These are phyloP conservation scores for Heloderma charlesbogerti DNA, from an alignment of 2,113 vertebrate genomes.

Conservation along the genomic window DNA sequence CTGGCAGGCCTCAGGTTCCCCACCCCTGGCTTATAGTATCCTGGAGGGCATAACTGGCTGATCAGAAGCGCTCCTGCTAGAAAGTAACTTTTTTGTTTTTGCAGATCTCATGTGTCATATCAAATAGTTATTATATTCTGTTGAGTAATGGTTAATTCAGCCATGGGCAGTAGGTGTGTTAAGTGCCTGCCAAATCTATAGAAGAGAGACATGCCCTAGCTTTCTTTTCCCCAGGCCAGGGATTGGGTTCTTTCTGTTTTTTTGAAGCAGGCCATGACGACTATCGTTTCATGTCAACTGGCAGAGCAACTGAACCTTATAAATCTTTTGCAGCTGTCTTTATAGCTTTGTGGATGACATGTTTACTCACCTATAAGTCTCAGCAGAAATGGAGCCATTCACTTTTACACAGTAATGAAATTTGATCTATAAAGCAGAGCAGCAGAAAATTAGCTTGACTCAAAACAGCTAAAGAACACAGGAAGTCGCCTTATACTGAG, in stretches of 20 bases:
- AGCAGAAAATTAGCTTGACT: neutral
- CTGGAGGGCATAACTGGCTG: neutral
- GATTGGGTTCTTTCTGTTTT: neutral
- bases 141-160: neutral
- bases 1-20: no score
- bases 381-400: constrained; percentile 56
- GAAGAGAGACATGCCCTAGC: neutral
- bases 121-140: neutral
- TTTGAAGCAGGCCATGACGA: neutral
- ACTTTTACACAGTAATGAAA: constrained; percentile 66
- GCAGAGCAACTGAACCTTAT: neutral
- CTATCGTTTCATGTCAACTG: neutral
- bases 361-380: constrained; percentile 64
- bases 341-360: neutral
- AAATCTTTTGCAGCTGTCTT: neutral
- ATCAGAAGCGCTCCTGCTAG: neutral
- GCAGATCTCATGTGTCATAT: neutral
- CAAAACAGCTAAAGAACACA: neutral
- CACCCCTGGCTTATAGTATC: no score
- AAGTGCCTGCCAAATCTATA: neutral
- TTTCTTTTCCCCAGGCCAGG: neutral
- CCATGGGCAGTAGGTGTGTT: neutral
- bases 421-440: constrained; percentile 61
- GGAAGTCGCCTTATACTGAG: neutral
- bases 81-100: neutral